Conservation (phyloP, 1,140 invertebrate species). For the Metaphire vulgaris region DNA sequence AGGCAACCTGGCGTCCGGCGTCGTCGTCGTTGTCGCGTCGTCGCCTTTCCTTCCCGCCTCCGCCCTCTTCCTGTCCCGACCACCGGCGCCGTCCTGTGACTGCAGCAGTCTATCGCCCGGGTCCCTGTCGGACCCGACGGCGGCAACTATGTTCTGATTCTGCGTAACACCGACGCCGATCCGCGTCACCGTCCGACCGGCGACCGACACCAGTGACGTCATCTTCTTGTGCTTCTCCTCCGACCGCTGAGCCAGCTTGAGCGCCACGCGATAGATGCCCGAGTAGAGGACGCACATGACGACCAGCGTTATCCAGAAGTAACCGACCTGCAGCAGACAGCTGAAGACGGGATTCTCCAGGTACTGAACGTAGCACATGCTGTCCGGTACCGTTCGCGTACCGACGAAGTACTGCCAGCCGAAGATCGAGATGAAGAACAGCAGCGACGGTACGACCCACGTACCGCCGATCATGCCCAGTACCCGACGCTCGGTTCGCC, state of each 20-base stretch:
- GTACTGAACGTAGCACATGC: slow-evolving; percentile 94
- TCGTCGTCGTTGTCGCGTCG: slow-evolving; percentile 13
- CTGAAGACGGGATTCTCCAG: slow-evolving; percentile 96
- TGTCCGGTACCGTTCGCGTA: slow-evolving; percentile 61
- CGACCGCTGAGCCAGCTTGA: slow-evolving; percentile 95
- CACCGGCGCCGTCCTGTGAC: background rate
- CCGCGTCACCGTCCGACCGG: slow-evolving; percentile 31
- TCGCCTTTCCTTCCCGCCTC: slow-evolving; percentile 29
- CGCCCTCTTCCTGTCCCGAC: slow-evolving; percentile 3
- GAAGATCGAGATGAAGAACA: slow-evolving; percentile 98
- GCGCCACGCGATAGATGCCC: slow-evolving; percentile 93
- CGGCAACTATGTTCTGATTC: slow-evolving; percentile 5
- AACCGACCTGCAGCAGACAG: slow-evolving; percentile 92
- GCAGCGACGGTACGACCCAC: slow-evolving; percentile 91
- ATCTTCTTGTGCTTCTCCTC: slow-evolving; percentile 62
- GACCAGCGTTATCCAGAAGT: slow-evolving; percentile 84
- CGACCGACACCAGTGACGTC: slow-evolving; percentile 34
- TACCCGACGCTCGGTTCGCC: slow-evolving; percentile 91
- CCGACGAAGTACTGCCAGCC: slow-evolving; percentile 98
- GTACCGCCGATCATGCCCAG: slow-evolving; percentile 76
- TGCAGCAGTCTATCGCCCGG: background rate
- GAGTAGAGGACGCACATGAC: slow-evolving; percentile 67
- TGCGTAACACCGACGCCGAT: slow-evolving; percentile 33
- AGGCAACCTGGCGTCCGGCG: no score
- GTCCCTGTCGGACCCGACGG: background rate